Conservation (phyloP, 2,888 invertebrate genomes). For the Agonum fuliginosum region DNA sequence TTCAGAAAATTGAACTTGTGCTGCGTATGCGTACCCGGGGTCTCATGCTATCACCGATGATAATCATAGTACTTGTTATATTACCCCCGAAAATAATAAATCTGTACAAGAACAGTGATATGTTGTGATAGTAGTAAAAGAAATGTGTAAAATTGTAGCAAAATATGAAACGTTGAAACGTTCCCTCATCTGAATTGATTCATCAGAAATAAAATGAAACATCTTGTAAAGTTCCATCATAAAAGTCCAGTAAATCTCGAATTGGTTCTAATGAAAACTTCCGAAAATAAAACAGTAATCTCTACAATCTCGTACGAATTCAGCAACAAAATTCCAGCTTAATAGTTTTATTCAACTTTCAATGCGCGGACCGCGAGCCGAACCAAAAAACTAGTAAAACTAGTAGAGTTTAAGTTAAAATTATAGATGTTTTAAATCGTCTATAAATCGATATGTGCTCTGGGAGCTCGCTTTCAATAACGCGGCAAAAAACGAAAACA, state of each 20-base stretch:
- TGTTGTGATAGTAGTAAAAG: no score
- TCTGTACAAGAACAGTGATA: no score
- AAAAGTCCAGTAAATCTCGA: constrained; percentile 42
- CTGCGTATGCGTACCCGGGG: no score
- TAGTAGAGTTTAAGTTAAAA: constrained; percentile 42
- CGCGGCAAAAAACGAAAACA: constrained; percentile 47
- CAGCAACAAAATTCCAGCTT: constrained; percentile 44
- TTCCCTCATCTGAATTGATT: constrained; percentile 5
- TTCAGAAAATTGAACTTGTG: no score
- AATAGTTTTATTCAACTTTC: constrained; percentile 43
- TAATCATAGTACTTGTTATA: no score
- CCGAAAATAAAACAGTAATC: constrained; percentile 43
- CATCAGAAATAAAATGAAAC: constrained; percentile 41
- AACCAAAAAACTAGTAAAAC: constrained; percentile 36
- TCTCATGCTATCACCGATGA: no score
- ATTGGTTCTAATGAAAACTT: constrained; percentile 43
- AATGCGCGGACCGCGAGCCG: not conserved
- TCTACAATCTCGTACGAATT: constrained; percentile 39
- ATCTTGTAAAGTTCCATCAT: constrained; percentile 35
- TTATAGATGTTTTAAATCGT: constrained; percentile 52
- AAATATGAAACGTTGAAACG: constrained; percentile 2
- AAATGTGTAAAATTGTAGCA: not conserved
- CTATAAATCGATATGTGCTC: constrained; percentile 46
- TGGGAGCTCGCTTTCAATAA: constrained; percentile 43
- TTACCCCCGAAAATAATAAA: no score